Conservation (phyloP, 2,113 vertebrate genomes). For the Heteronetta atricapilla region DNA sequence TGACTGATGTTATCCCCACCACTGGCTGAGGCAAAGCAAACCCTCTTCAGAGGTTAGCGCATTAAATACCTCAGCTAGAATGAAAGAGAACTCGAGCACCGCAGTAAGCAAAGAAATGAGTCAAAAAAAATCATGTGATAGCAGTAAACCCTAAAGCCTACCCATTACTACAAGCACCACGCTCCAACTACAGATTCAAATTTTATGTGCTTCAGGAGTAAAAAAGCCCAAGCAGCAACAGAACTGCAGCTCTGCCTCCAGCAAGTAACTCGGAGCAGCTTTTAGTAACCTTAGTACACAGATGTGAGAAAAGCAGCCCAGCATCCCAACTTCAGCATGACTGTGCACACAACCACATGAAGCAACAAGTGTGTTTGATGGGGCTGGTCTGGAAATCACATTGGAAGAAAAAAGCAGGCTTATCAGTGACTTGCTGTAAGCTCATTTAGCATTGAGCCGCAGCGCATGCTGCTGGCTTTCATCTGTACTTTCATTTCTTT, state of each 20-base stretch:
- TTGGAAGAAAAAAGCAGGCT: background rate
- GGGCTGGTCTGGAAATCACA: background rate
- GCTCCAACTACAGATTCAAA: background rate
- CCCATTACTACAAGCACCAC: rapidly evolving
- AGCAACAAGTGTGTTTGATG: background rate
- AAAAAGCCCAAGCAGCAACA: background rate
- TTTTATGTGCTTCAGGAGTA: background rate
- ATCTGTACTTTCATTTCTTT: background rate
- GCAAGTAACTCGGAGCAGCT: background rate
- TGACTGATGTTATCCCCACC: background rate
- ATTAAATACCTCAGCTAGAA: background rate
- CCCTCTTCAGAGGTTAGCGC: background rate
- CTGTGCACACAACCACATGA: background rate
- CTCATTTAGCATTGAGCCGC: background rate
- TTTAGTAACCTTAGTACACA: background rate
- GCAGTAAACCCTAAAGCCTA: background rate
- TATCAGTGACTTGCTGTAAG: background rate
- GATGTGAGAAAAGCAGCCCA: background rate
- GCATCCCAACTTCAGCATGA: background rate
- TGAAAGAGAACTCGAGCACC: background rate
- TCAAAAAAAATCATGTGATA: background rate
- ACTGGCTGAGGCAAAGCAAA: background rate
- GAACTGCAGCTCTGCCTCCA: background rate
- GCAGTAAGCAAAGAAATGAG: background rate
- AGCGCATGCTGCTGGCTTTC: background rate